Percentiles rank a stretch among this genome's conserved stretches.
These are phyloP conservation scores for Meloidogyne exigua DNA, from an alignment of 1,140 invertebrate species.

Conservation along the genomic window DNA sequence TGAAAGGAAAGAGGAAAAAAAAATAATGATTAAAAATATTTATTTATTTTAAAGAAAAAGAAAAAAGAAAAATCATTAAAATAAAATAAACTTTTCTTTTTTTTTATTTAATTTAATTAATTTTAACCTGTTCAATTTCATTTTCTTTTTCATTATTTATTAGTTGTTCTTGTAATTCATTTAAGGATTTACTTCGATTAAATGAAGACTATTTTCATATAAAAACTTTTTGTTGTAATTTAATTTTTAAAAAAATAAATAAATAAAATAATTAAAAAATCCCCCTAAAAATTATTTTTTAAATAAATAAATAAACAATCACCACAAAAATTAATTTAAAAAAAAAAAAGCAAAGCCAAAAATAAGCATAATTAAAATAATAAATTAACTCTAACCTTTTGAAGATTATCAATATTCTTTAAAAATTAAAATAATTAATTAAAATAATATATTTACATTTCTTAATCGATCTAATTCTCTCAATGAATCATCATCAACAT, in stretches of 20 bases:
- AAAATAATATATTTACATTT: slow-evolving; percentile 2
- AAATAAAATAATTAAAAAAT: too few relatives aligned
- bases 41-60: too few relatives aligned
- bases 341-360: slow-evolving; percentile 31
- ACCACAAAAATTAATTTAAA: neutral
- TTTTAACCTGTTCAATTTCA: too few relatives aligned
- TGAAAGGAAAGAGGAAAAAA: neutral
- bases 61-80: too few relatives aligned
- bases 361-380: slow-evolving; percentile 16
- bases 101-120: neutral
- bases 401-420: slow-evolving; percentile 58
- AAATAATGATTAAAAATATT: too few relatives aligned
- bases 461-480: slow-evolving; percentile 24
- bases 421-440: slow-evolving; percentile 28
- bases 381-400: slow-evolving; percentile 51
- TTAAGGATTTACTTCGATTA: slow-evolving; percentile 20
- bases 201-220: slow-evolving; percentile 25
- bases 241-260: too few relatives aligned
- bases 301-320: too few relatives aligned
- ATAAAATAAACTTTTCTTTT: neutral
- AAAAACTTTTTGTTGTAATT: neutral
- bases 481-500: slow-evolving; percentile 18
- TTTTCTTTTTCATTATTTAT: too few relatives aligned
- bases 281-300: too few relatives aligned
- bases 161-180: slow-evolving; percentile 15